These are phyloP conservation scores for Garra rufa DNA, from an alignment of 2,113 vertebrate species.

Conservation along the genomic window DNA sequence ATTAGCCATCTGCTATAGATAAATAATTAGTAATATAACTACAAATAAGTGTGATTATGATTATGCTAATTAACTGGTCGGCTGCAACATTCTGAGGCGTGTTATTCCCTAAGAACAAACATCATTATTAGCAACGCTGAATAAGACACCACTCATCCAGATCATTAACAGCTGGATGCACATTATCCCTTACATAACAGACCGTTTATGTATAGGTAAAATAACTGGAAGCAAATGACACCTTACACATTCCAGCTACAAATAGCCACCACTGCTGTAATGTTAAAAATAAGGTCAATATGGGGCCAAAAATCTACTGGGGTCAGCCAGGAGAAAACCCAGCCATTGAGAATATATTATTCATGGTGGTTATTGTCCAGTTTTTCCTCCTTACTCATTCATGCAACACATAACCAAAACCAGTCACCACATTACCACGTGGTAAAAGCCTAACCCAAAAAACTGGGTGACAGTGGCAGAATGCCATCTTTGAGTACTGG, in stretches of 20 bases:
- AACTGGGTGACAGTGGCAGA: background rate
- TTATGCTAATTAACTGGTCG: no score
- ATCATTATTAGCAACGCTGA: no score
- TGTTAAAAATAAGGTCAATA: background rate
- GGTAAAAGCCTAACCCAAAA: background rate
- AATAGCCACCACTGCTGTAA: background rate
- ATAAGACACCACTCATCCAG: no score
- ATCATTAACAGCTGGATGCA: no score
- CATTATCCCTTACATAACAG: no score
- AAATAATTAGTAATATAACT: no score
- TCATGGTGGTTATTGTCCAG: background rate
- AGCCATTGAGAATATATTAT: background rate
- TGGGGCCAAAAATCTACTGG: background rate
- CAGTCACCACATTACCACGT: background rate
- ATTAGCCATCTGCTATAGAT: no score
- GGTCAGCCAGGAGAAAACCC: background rate
- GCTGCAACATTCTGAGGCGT: no score
- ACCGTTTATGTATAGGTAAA: no score
- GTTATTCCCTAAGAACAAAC: no score
- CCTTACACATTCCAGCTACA: background rate
- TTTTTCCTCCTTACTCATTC: background rate
- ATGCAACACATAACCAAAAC: background rate
- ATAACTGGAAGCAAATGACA: no score
- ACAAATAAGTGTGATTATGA: no score
- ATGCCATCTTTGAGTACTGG: background rate